phyloP scores from a whole-genome alignment of 2,888 invertebrate genomes.

The Brachypterus glaber region DNA sequence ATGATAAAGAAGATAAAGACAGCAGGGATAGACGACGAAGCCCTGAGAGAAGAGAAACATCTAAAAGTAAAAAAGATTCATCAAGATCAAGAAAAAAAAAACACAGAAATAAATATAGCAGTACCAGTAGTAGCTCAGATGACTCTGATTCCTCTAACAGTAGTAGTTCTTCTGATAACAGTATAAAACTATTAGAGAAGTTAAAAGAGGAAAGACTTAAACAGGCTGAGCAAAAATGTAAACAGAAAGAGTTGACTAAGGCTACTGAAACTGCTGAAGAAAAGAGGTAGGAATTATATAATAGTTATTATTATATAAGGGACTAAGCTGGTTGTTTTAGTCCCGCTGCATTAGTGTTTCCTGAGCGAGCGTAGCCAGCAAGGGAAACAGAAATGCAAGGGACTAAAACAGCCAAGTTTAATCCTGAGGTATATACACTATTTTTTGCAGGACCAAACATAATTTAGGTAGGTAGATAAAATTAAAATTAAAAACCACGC shows the following conservation, averaged over 20 bases:
- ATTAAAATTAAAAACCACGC: too few relatives aligned
- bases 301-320: slow-evolving; percentile 3
- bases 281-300: slow-evolving; percentile 48
- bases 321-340: neutral
- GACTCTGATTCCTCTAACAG: slow-evolving; percentile 7
- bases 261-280: slow-evolving; percentile 93
- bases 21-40: too few relatives aligned
- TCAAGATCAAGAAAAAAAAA: neutral
- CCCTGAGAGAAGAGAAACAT: too few relatives aligned
- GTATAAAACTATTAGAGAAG: slow-evolving; percentile 57
- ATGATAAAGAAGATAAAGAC: too few relatives aligned
- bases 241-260: slow-evolving; percentile 68
- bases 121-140: neutral
- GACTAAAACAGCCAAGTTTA: too few relatives aligned
- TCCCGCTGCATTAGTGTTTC: too few relatives aligned
- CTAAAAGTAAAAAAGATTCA: too few relatives aligned
- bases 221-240: slow-evolving; percentile 54
- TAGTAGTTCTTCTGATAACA: slow-evolving; percentile 34
- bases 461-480: too few relatives aligned
- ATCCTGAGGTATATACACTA: too few relatives aligned
- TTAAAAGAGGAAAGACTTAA: slow-evolving; percentile 62
- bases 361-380: too few relatives aligned
- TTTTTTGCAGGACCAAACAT: too few relatives aligned
- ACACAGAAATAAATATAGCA: neutral
- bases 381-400: too few relatives aligned